Conservation (phyloP, 1,140 invertebrate genomes). For the Penaeus chinensis region DNA sequence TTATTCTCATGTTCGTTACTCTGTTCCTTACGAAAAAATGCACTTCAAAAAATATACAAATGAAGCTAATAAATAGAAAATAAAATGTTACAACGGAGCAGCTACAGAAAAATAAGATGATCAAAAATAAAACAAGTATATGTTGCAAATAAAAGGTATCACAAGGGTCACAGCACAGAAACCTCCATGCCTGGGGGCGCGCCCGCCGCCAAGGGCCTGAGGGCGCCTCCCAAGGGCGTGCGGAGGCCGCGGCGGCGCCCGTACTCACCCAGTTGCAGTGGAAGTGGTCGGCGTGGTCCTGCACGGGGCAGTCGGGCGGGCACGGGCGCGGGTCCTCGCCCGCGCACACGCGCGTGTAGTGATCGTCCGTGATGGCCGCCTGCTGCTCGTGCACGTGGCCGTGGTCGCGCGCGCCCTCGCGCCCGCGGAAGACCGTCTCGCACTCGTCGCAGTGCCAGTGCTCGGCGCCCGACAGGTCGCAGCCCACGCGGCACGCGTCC, state of each 20-base stretch:
- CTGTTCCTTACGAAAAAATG: too few relatives aligned
- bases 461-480: constrained; percentile 78
- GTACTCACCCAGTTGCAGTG: constrained; percentile 78
- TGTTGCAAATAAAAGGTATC: too few relatives aligned
- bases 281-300: constrained; percentile 77
- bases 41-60: too few relatives aligned
- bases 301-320: constrained; percentile 73
- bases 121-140: too few relatives aligned
- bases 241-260: not conserved
- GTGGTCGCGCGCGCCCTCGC: constrained; percentile 85
- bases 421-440: constrained; percentile 78
- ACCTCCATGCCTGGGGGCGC: too few relatives aligned
- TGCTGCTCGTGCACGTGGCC: constrained; percentile 88
- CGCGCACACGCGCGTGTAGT: constrained; percentile 76
- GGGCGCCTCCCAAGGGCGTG: not conserved
- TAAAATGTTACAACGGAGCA: too few relatives aligned
- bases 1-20: too few relatives aligned
- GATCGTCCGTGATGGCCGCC: constrained; percentile 84
- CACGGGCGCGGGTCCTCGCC: constrained; percentile 74
- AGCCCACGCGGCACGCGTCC: constrained; percentile 71
- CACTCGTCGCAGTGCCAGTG: constrained; percentile 83
- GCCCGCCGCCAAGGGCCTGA: not conserved
- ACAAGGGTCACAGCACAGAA: too few relatives aligned
- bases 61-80: too few relatives aligned
- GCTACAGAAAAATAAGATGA: too few relatives aligned